These are phyloP conservation scores for Megaceryle torquata DNA, from an alignment of 2,113 vertebrate species.

Conservation along the genomic window DNA sequence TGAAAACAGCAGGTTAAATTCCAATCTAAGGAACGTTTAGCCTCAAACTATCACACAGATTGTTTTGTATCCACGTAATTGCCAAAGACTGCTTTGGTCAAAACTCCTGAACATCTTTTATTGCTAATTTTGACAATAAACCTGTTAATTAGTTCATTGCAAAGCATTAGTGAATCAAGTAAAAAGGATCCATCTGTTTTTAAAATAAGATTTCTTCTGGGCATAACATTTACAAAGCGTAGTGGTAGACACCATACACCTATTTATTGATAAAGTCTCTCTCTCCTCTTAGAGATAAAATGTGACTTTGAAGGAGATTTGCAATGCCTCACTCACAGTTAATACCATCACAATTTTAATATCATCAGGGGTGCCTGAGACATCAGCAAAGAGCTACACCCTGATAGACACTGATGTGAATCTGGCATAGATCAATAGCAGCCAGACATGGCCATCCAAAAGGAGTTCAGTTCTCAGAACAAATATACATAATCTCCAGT, in stretches of 20 bases:
- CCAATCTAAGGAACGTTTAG: slow-evolving; percentile 70
- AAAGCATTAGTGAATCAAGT: slow-evolving; percentile 79
- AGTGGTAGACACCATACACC: slow-evolving; percentile 1
- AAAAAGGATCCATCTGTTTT: slow-evolving; percentile 82
- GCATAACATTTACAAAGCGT: slow-evolving; percentile 70
- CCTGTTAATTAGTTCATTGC: slow-evolving; percentile 82
- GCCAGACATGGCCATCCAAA: not conserved
- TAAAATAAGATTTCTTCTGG: slow-evolving; percentile 76
- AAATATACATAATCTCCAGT: not conserved
- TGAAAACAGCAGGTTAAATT: slow-evolving; percentile 79
- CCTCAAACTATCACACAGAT: slow-evolving; percentile 77
- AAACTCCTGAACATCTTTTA: slow-evolving; percentile 79
- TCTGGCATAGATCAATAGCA: not conserved
- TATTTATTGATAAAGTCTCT: slow-evolving; percentile 39
- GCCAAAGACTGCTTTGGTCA: slow-evolving; percentile 76
- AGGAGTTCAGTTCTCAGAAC: not conserved
- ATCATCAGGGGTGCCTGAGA: not conserved
- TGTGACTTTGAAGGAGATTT: slow-evolving; percentile 29
- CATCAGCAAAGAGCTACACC: not conserved
- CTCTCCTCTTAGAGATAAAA: not conserved
- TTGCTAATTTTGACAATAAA: slow-evolving; percentile 83
- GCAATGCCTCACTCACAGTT: not conserved
- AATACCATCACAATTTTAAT: not conserved
- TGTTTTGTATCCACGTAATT: slow-evolving; percentile 76
- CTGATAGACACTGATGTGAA: not conserved